These are phyloP conservation scores for Limenitis camilla DNA, from an alignment of 2,888 invertebrate genomes.

Conservation along the genomic window DNA sequence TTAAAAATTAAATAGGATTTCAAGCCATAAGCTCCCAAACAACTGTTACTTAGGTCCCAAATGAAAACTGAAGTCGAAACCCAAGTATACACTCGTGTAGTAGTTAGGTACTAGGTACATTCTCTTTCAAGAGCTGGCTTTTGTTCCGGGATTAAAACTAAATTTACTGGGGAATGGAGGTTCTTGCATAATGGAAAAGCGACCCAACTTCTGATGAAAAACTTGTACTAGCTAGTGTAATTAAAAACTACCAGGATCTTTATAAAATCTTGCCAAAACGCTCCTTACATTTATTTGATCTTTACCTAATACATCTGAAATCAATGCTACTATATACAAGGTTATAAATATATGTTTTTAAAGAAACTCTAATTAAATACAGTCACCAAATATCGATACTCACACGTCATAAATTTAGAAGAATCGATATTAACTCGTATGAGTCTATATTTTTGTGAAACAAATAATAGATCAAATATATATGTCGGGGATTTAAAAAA, in stretches of 20 bases:
- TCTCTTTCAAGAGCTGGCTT: slow-evolving; percentile 26
- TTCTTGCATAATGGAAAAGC: slow-evolving; percentile 41
- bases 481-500: too few species aligned
- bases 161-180: slow-evolving; percentile 32
- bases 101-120: slow-evolving; percentile 22
- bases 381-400: too few species aligned
- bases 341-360: too few species aligned
- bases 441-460: too few species aligned
- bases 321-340: too few species aligned
- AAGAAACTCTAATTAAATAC: too few species aligned
- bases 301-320: neutral
- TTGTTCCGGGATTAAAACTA: slow-evolving; percentile 47
- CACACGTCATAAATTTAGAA: too few species aligned
- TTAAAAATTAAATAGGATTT: neutral
- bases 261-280: slow-evolving; percentile 14
- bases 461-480: too few species aligned
- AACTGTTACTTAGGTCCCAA: slow-evolving; percentile 2
- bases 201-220: slow-evolving; percentile 43
- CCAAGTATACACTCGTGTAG: slow-evolving; percentile 10
- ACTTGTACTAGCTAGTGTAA: slow-evolving; percentile 27
- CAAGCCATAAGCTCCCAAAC: slow-evolving; percentile 5
- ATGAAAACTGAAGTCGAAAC: slow-evolving; percentile 12
- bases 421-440: too few species aligned
- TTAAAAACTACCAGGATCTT: slow-evolving; percentile 27
- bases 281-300: neutral